Conservation (phyloP, 37 sponge, comb jelly and placozoan genomes). For the Cladorhizidae sp. region DNA sequence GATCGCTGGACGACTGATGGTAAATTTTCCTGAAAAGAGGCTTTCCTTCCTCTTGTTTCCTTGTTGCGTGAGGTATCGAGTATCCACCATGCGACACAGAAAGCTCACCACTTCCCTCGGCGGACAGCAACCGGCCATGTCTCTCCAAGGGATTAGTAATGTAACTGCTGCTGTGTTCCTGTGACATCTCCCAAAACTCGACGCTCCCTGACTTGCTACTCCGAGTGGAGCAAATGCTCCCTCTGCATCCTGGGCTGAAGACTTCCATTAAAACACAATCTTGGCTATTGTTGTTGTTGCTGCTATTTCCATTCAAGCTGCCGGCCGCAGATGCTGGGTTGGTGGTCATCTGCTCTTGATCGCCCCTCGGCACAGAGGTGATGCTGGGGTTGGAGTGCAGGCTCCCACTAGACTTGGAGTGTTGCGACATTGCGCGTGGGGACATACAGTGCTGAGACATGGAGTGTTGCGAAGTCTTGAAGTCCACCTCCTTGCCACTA, state of each 20-base stretch:
- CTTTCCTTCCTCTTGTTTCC: neutral
- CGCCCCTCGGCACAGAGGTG: slow-evolving; percentile 1
- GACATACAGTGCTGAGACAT: slow-evolving; percentile 17
- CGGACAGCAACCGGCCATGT: too few species aligned
- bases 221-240: too few species aligned
- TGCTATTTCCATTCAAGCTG: slow-evolving; percentile 27
- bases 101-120: neutral
- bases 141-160: neutral
- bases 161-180: neutral
- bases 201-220: too few species aligned
- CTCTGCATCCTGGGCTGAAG: too few species aligned
- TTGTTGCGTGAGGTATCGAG: neutral
- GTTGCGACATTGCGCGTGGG: slow-evolving; percentile 12
- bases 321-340: neutral
- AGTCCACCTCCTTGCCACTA: neutral
- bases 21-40: neutral
- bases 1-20: slow-evolving; percentile 16
- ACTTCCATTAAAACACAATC: too few species aligned
- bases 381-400: slow-evolving; percentile 17
- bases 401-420: slow-evolving; percentile 21
- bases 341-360: neutral
- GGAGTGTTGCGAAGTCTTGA: slow-evolving; percentile 15
- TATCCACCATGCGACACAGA: neutral
- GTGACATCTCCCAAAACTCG: too few species aligned
- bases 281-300: neutral